phyloP scores from a whole-genome alignment of 2,113 vertebrate genomes.

The Ammodytes dubius region DNA sequence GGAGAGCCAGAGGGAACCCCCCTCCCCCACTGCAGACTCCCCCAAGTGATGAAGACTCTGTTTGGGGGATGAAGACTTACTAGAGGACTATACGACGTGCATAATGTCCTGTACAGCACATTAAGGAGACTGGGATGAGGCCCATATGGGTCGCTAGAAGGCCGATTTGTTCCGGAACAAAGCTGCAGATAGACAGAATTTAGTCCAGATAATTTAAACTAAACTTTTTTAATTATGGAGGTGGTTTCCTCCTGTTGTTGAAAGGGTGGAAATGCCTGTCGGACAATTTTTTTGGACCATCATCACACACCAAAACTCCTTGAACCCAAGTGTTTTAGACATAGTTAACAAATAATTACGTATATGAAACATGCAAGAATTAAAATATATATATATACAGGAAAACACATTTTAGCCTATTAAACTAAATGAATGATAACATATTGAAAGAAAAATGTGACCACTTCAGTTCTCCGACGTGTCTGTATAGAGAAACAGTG shows the following conservation, averaged over 20 bases:
- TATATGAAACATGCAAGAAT: conserved; percentile 10
- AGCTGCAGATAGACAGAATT: conserved; percentile 54
- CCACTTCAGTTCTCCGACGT: not conserved
- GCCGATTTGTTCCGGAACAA: conserved; percentile 54
- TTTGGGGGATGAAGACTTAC: conserved; percentile 64
- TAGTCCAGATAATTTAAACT: conserved; percentile 43
- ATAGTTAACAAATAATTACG: conserved; percentile 6
- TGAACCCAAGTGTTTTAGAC: not conserved
- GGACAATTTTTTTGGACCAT: not conserved
- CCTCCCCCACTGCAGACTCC: conserved; percentile 89
- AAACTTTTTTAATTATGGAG: conserved; percentile 25
- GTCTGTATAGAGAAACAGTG: not conserved
- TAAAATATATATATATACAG: not conserved
- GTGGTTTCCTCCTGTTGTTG: conserved; percentile 19
- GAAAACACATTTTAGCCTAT: not conserved
- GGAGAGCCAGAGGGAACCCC: conserved; percentile 91
- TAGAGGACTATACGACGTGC: conserved; percentile 78
- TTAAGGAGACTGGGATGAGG: conserved; percentile 71
- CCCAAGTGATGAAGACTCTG: conserved; percentile 89
- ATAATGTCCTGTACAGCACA: conserved; percentile 89
- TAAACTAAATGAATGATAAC: not conserved
- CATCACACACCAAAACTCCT: conserved; percentile 29
- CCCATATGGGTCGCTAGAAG: conserved; percentile 43
- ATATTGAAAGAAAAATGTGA: not conserved
- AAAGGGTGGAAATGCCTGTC: conserved; percentile 2